Evolutionary conservation across 1,140 invertebrate genomes (phyloP).

Genomic region (Meloidogyne chitwoodi): DNA sequence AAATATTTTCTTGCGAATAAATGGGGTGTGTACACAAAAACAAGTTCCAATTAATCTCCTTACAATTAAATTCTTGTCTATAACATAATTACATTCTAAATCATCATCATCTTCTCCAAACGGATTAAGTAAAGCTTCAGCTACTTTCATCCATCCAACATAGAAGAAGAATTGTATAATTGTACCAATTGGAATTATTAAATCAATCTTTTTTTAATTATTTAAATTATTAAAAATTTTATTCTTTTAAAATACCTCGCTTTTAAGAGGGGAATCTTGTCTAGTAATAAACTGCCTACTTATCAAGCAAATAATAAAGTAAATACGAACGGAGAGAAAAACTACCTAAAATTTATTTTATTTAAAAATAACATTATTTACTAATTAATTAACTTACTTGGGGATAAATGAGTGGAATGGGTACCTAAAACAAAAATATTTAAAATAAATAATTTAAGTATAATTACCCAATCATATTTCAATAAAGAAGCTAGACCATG

Average conservation of each 20-base stretch:
- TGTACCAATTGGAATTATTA: constrained; percentile 50
- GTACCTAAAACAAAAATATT: constrained; percentile 29
- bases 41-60: constrained; percentile 10
- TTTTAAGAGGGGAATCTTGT: constrained; percentile 21
- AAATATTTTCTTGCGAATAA: too few species aligned
- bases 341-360: constrained; percentile 41
- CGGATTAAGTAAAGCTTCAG: constrained; percentile 57
- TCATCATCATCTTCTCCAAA: constrained; percentile 59
- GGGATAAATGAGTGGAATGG: constrained; percentile 53
- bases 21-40: too few species aligned
- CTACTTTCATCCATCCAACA: constrained; percentile 60
- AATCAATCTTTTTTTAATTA: constrained; percentile 38
- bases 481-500: constrained; percentile 40
- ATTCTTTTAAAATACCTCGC: constrained; percentile 9
- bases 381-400: neutral
- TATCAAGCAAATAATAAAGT: constrained; percentile 55
- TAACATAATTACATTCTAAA: constrained; percentile 52
- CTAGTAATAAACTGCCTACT: constrained; percentile 45
- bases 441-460: neutral
- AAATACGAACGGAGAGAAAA: constrained; percentile 53
- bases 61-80: constrained; percentile 54
- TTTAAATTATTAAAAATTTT: neutral
- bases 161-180: constrained; percentile 55
- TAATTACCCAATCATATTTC: constrained; percentile 50
- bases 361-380: neutral